A percentile compares a stretch with the other conserved stretches of the same genome.
Conservation (phyloP, 2,888 invertebrate species). For the Nemapogon koenigi region DNA sequence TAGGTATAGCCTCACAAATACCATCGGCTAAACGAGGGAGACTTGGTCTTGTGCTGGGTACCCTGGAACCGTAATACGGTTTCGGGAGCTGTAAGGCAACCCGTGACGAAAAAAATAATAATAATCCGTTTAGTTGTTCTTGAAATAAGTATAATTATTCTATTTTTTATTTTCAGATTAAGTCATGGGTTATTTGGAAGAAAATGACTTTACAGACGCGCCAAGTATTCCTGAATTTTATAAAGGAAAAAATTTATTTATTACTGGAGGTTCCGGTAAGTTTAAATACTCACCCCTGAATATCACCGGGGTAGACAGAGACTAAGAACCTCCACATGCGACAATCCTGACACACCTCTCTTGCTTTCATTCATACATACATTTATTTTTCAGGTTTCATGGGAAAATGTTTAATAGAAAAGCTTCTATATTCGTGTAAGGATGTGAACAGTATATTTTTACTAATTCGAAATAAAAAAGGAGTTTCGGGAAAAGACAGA, state of each 20-base stretch:
- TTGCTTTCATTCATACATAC: no score
- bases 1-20: no score
- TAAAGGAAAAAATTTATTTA: constrained; percentile 72
- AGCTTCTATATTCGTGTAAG: constrained; percentile 82
- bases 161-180: no score
- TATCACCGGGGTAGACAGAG: not conserved
- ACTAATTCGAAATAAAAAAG: constrained; percentile 76
- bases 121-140: no score
- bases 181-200: constrained; percentile 39
- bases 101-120: no score
- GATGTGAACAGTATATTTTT: constrained; percentile 77
- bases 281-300: not conserved
- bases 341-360: no score
- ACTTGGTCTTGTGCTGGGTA: no score
- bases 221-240: constrained; percentile 69
- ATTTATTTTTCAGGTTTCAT: constrained; percentile 72
- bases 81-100: no score
- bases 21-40: no score
- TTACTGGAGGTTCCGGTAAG: constrained; percentile 79
- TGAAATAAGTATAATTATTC: no score
- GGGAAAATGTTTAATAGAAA: constrained; percentile 90
- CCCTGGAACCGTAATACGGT: no score
- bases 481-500: constrained; percentile 68
- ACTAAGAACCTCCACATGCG: no score
- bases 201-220: constrained; percentile 24